A percentile compares a stretch with the other conserved stretches of the same genome.
Conservation (phyloP, 2,797 vertebrate species). For the Mionectes olivaceus region DNA sequence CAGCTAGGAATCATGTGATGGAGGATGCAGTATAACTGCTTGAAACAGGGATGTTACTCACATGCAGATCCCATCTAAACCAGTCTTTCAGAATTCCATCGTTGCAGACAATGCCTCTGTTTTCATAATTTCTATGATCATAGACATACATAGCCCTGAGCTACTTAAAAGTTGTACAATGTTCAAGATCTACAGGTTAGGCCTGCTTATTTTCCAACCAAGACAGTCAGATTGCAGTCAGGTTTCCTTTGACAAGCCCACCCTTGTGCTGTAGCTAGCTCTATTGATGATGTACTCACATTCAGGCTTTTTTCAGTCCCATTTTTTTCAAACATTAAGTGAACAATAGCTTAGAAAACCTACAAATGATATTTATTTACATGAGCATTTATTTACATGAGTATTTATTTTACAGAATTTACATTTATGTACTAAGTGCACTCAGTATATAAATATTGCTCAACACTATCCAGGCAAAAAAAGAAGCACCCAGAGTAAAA, state of each 20-base stretch:
- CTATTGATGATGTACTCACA: not conserved
- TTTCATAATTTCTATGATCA: not conserved
- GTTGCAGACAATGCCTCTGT: not conserved
- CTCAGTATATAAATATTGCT: not conserved
- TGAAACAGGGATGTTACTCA: not conserved
- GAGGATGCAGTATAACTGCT: not conserved
- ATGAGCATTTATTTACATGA: not conserved
- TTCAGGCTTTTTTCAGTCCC: not conserved
- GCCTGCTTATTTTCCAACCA: not conserved
- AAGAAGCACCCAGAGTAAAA: not conserved
- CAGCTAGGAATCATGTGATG: not conserved
- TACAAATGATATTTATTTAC: not conserved
- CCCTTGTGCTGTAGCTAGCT: not conserved
- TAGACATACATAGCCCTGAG: not conserved
- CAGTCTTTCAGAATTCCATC: not conserved
- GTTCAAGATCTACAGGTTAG: not conserved
- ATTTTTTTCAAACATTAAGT: not conserved
- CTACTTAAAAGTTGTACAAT: not conserved
- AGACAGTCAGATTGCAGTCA: not conserved
- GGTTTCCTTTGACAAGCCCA: not conserved
- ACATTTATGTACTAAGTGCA: not conserved
- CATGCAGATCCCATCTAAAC: not conserved
- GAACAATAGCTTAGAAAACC: not conserved
- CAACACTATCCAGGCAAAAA: not conserved
- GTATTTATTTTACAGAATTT: too few relatives aligned